Percentiles rank a stretch among this genome's conserved stretches.
Conservation (phyloP, 1,140 invertebrate genomes). For the Bombus difficillimus region DNA sequence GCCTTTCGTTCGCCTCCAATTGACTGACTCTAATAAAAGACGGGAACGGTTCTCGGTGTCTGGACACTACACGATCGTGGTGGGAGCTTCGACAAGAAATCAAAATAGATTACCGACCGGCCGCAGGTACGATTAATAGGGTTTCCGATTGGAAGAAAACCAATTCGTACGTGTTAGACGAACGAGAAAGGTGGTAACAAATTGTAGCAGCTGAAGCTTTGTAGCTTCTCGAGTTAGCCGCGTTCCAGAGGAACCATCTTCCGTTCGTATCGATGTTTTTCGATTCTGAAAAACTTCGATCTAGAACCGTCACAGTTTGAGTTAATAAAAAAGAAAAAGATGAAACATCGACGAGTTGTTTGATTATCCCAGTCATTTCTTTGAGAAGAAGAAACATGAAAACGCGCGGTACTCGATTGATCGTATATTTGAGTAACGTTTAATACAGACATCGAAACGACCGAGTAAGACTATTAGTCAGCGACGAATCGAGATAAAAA, state of each 20-base stretch:
- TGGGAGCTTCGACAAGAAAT: conserved; percentile 74
- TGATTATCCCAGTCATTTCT: not conserved
- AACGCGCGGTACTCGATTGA: not conserved
- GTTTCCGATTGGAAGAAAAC: conserved; percentile 70
- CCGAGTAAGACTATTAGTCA: not conserved
- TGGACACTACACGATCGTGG: conserved; percentile 66
- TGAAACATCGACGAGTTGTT: not conserved
- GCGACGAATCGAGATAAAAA: conserved; percentile 11
- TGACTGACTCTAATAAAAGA: conserved; percentile 81
- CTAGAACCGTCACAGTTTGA: not conserved
- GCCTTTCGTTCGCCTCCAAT: conserved; percentile 75
- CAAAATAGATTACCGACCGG: conserved; percentile 73
- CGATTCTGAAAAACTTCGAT: not conserved
- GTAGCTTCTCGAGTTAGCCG: not conserved
- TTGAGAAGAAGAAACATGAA: no score
- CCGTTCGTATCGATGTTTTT: not conserved
- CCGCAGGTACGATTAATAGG: conserved; percentile 40
- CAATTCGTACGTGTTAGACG: conserved; percentile 49
- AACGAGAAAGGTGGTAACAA: conserved; percentile 13
- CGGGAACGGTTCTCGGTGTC: conserved; percentile 56
- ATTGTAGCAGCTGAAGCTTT: conserved; percentile 18
- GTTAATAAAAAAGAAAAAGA: not conserved
- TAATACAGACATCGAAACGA: not conserved
- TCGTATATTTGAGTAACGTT: not conserved
- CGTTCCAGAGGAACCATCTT: not conserved